Evolutionary conservation across 2,888 invertebrate genomes (phyloP).

Genomic region (Chaetoderma sp.): DNA sequence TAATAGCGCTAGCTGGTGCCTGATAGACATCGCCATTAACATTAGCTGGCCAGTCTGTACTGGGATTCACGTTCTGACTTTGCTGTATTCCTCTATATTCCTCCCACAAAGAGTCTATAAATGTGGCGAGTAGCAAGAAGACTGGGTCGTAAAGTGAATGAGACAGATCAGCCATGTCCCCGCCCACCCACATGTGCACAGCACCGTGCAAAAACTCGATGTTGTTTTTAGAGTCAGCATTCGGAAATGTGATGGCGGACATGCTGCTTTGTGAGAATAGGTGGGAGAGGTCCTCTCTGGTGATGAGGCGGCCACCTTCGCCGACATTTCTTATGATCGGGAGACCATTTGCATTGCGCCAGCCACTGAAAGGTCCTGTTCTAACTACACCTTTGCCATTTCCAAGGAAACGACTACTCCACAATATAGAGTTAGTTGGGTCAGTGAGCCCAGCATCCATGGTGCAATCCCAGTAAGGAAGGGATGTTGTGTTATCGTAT

Average conservation of each 20-base stretch:
- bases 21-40: slow-evolving; percentile 34
- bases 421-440: slow-evolving; percentile 47
- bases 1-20: slow-evolving; percentile 40
- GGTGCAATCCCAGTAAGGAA: slow-evolving; percentile 59
- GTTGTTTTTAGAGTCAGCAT: slow-evolving; percentile 43
- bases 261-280: slow-evolving; percentile 36
- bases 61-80: slow-evolving; percentile 37
- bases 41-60: slow-evolving; percentile 40
- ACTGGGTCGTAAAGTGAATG: slow-evolving; percentile 54
- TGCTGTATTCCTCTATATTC: slow-evolving; percentile 43
- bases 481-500: slow-evolving; percentile 46
- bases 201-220: slow-evolving; percentile 57
- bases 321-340: slow-evolving; percentile 51
- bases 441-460: slow-evolving; percentile 45
- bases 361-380: slow-evolving; percentile 53
- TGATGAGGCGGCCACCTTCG: slow-evolving; percentile 46
- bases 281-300: slow-evolving; percentile 35
- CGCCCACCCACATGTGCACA: slow-evolving; percentile 55
- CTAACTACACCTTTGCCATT: slow-evolving; percentile 48
- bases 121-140: slow-evolving; percentile 53
- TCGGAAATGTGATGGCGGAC: slow-evolving; percentile 43
- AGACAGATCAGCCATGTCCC: slow-evolving; percentile 50
- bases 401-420: slow-evolving; percentile 49
- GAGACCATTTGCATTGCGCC: slow-evolving; percentile 44
- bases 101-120: slow-evolving; percentile 51